Percentiles rank a stretch among this genome's conserved stretches.
These are phyloP conservation scores for Darevskia nairensis DNA, from an alignment of 2,797 vertebrate species.

Conservation along the genomic window DNA sequence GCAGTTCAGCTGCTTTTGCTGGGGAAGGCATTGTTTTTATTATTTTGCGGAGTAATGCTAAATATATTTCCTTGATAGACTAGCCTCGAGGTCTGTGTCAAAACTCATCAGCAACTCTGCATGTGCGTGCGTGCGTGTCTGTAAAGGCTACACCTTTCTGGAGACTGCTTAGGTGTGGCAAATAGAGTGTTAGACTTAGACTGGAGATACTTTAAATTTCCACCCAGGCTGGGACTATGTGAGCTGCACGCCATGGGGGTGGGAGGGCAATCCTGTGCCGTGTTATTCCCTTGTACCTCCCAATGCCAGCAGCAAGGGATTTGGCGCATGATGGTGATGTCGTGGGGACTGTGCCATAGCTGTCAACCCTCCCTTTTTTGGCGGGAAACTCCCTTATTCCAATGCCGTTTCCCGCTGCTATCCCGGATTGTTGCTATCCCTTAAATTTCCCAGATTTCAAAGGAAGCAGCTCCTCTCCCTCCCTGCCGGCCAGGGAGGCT, in stretches of 20 bases:
- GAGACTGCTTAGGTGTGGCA: background rate
- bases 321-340: too few species aligned
- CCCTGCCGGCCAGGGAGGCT: too few species aligned
- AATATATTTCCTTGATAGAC: background rate
- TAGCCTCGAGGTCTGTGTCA: background rate
- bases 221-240: background rate
- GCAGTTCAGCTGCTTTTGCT: constrained; percentile 55
- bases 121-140: background rate
- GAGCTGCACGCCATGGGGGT: background rate
- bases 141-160: background rate
- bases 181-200: background rate
- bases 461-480: too few species aligned
- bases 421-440: too few species aligned
- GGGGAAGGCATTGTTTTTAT: constrained; percentile 31
- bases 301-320: too few species aligned
- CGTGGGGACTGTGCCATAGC: too few species aligned
- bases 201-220: background rate
- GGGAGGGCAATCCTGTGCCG: too few species aligned
- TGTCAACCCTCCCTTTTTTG: too few species aligned
- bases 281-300: too few species aligned
- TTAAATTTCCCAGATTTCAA: too few species aligned
- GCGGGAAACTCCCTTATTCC: too few species aligned
- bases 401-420: too few species aligned
- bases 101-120: background rate
- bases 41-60: background rate